A percentile compares a stretch with the other conserved stretches of the same genome.
These are phyloP conservation scores for Phenganax marumi DNA, from an alignment of 92 coral and sea anemone species.

Conservation along the genomic window DNA sequence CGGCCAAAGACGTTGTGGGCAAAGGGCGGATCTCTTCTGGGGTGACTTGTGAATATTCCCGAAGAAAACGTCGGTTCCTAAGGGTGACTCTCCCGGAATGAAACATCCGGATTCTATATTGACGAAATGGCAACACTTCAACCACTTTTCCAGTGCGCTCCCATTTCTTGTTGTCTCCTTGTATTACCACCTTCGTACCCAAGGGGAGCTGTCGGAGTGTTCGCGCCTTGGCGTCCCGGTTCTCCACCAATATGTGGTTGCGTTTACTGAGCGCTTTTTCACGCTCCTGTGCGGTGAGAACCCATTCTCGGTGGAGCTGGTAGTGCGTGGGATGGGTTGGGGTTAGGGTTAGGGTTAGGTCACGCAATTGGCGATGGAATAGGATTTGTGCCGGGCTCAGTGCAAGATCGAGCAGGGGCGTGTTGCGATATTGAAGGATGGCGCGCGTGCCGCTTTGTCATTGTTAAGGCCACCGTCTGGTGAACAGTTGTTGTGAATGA, in stretches of 20 bases:
- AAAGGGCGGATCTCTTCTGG: neutral
- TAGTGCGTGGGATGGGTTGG: slow-evolving; percentile 43
- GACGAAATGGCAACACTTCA: neutral
- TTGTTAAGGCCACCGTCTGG: neutral
- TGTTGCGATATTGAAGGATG: slow-evolving; percentile 54
- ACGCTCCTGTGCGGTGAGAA: neutral
- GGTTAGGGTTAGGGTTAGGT: slow-evolving; percentile 53
- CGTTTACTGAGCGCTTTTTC: neutral
- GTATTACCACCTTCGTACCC: neutral
- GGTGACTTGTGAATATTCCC: slow-evolving; percentile 2
- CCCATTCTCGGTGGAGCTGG: neutral
- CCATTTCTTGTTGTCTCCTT: neutral
- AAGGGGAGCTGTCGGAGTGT: neutral
- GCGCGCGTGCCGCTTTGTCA: no score
- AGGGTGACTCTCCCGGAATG: slow-evolving; percentile 7
- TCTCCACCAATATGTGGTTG: neutral
- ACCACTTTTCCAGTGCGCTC: neutral
- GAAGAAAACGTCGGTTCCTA: neutral
- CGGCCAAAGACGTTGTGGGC: neutral
- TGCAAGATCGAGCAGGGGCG: slow-evolving; percentile 20
- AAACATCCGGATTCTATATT: slow-evolving; percentile 6
- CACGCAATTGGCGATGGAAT: slow-evolving; percentile 39
- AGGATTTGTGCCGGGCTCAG: slow-evolving; percentile 14
- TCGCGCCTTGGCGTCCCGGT: neutral
- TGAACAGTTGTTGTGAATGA: no score